Conservation (phyloP, 2,888 invertebrate species). For the Seira musarum region DNA sequence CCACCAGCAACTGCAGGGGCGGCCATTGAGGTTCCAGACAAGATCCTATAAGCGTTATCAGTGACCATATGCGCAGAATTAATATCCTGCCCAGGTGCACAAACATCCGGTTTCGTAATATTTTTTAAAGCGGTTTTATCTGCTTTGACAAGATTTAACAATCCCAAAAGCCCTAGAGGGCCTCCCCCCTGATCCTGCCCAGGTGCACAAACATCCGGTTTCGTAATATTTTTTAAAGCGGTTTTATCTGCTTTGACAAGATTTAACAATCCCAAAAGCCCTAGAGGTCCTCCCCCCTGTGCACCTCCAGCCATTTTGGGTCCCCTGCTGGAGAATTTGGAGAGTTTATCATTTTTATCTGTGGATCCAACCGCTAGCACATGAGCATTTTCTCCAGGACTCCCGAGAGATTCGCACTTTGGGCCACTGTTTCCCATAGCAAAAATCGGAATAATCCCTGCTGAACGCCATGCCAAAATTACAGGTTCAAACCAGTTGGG, state of each 20-base stretch:
- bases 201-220: conserved; percentile 48
- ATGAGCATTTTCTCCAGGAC: conserved; percentile 43
- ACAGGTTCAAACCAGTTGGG: conserved; percentile 32
- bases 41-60: conserved; percentile 26
- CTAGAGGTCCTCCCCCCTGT: not conserved
- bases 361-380: conserved; percentile 49
- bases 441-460: conserved; percentile 53
- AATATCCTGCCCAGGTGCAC: conserved; percentile 40
- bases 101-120: conserved; percentile 39
- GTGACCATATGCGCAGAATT: conserved; percentile 21
- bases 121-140: not conserved
- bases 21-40: conserved; percentile 52
- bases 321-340: conserved; percentile 43
- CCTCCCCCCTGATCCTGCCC: not conserved
- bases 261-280: not conserved
- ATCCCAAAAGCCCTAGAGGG: not conserved
- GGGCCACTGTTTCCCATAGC: conserved; percentile 54
- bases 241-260: not conserved
- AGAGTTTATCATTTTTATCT: conserved; percentile 28
- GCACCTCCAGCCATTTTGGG: conserved; percentile 18
- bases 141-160: not conserved
- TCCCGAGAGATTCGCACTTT: conserved; percentile 26
- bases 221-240: not conserved
- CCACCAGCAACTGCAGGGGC: conserved; percentile 27
- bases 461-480: conserved; percentile 39